Evolutionary conservation across 2,113 vertebrate genomes (phyloP), one percentile per base, ranked within the genome.

Genomic region (Butorides virescens): DNA sequence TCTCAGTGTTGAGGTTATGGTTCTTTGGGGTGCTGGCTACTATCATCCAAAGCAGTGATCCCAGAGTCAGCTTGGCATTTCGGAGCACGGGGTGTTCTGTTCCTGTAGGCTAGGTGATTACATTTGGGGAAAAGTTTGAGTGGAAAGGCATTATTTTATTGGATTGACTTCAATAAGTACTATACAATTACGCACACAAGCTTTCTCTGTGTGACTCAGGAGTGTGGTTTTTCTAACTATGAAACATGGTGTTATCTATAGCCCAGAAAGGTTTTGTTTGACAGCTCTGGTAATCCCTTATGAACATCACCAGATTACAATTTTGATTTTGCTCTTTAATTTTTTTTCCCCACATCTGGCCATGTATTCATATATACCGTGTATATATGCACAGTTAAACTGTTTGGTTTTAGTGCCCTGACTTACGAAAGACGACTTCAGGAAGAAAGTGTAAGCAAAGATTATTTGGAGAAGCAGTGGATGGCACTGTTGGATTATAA

Each of bases 401-500:
- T 47, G 39, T 44, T 78, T 0, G 0, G 29, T 72, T 87, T 55
- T 22, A 85, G 50, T 79, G 77, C 70, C 4, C 3, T 76, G 70
- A 29, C 65, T 94, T 88, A 65, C 1, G 2, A 75, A 91, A 76
- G 53, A 91, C 1, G 16, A 84, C 72, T 93, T 93, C 66, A 88
- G 47, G 62, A 90, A 84, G 49, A 80, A 88, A 87, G 70, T 88
- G 85, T 93, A 93, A 93, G 71, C 44, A 95, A 97, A 96, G 42
- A 91, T 95, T 96, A 95, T 96, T 96, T 97, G 84, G 87, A 93
- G 82, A 93, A 90, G 97, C 97, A 97, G 97, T 97, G 97, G 96
- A 97, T 97, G 97, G 97, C 97, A 97, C 95, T 97, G 94, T 97
- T 97, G 97, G 96, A 93, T 97, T 97, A 95, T 97, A 97, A 95